Percentiles rank a stretch among this genome's conserved stretches.
Evolutionary conservation across 1,140 invertebrate genomes (phyloP).

Genomic region (Hesperophylax magnus): DNA sequence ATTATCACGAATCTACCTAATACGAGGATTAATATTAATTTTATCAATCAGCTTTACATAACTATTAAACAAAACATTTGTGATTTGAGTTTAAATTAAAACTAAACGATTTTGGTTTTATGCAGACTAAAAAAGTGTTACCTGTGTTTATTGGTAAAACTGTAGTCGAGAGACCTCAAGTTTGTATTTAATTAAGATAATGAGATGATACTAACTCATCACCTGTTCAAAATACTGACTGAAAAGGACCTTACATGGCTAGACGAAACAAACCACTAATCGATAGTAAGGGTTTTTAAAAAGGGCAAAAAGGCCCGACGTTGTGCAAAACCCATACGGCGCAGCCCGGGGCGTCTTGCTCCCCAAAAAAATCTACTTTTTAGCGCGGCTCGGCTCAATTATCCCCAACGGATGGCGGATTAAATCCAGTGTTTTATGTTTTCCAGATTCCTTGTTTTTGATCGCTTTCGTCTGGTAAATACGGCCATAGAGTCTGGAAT

Average conservation of each 20-base stretch:
- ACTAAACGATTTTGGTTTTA: no score
- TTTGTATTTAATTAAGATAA: no score
- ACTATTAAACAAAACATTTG: no score
- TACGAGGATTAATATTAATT: no score
- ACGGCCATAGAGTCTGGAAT: conserved; percentile 29
- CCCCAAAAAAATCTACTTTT: conserved; percentile 42
- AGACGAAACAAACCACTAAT: conserved; percentile 18
- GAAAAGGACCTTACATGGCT: not conserved
- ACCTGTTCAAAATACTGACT: conserved; percentile 13
- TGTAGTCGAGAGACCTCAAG: no score
- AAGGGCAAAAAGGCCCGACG: not conserved
- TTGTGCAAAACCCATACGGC: conserved; percentile 23
- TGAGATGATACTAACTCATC: not conserved
- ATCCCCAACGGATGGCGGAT: conserved; percentile 53
- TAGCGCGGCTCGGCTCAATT: conserved; percentile 45
- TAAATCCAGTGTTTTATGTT: conserved; percentile 56
- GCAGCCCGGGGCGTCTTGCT: conserved; percentile 40
- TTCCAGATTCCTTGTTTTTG: conserved; percentile 58
- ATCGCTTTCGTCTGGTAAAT: conserved; percentile 56
- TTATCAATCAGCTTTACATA: no score
- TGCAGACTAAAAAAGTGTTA: no score
- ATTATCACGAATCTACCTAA: conserved; percentile 21
- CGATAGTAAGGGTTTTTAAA: conserved; percentile 8
- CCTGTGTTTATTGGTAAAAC: no score
- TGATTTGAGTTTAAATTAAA: no score